Evolutionary conservation across 2,888 invertebrate species (phyloP).

Genomic region (Anarsia innoxiella): DNA sequence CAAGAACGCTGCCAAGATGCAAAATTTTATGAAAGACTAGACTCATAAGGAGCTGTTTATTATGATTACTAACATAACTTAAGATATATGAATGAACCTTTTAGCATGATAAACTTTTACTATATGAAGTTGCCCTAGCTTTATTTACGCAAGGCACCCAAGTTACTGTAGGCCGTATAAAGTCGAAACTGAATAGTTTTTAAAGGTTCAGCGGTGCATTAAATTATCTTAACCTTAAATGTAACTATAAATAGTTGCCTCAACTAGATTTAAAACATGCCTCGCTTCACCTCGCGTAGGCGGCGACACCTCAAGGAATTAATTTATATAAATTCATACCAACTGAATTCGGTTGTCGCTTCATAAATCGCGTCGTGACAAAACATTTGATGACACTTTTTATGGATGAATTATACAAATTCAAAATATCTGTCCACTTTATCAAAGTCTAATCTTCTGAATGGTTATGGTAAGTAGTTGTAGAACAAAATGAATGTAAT

Average conservation of each 20-base stretch:
- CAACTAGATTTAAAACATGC: conserved; percentile 1
- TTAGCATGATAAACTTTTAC: conserved; percentile 8
- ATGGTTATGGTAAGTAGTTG: conserved; percentile 6
- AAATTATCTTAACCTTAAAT: conserved; percentile 35
- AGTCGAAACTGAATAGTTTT: conserved; percentile 55
- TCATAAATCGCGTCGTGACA: conserved; percentile 40
- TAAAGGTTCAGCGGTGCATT: conserved; percentile 52
- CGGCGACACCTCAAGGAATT: conserved; percentile 40
- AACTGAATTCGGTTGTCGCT: conserved; percentile 29
- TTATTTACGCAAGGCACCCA: conserved; percentile 35
- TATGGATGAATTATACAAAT: conserved; percentile 36
- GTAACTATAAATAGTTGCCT: conserved; percentile 13
- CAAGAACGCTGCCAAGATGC: too few relatives aligned
- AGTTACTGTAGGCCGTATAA: conserved; percentile 41
- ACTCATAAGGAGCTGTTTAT: too few relatives aligned
- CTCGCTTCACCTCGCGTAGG: conserved; percentile 26
- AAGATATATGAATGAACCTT: neutral
- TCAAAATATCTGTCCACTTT: conserved; percentile 5
- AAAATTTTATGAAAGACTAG: too few relatives aligned
- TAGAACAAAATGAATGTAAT: conserved; percentile 2
- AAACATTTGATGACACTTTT: conserved; percentile 49
- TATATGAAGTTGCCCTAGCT: conserved; percentile 26
- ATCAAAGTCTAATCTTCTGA: conserved; percentile 9
- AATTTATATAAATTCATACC: conserved; percentile 34
- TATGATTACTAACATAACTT: neutral